phyloP scores from a whole-genome alignment of 2,113 vertebrate genomes.

The human (Homo sapiens) region GRCh38 chr1:13495501-13496000 shows the following conservation, averaged over 20 bases:
- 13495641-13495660: neutral
- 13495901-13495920: neutral
- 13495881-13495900: neutral
- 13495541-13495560: too few relatives aligned
- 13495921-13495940: neutral
- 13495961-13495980: neutral
- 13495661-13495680: neutral
- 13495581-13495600: neutral
- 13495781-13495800: neutral
- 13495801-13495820: neutral
- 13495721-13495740: neutral
- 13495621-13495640: neutral
- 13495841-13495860: neutral
- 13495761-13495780: neutral
- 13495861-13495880: neutral
- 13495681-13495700: too few relatives aligned
- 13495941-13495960: neutral
- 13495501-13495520: neutral
- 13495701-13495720: neutral
- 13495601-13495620: neutral
- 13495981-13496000: neutral
- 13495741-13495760: neutral
- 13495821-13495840: neutral
- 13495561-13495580: neutral
- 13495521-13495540: neutral